Evolutionary conservation across 2,113 vertebrate genomes (phyloP).

Genomic region (Apodemus sylvaticus): DNA sequence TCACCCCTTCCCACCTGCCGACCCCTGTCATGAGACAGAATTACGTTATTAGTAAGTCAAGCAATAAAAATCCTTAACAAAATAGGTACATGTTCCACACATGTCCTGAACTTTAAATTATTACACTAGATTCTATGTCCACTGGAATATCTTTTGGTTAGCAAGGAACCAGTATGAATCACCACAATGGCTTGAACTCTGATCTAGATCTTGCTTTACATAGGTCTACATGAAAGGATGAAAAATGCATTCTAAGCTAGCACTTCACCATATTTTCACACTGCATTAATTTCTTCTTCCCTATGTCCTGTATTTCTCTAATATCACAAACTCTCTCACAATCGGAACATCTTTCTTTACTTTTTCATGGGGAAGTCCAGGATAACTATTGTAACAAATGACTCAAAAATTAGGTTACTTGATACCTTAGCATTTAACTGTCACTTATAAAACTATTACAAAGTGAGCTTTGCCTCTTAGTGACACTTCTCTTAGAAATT

Average conservation of each 20-base stretch:
- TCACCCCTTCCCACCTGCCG: accelerated
- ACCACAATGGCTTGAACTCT: not conserved
- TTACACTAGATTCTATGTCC: accelerated
- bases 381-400: not conserved
- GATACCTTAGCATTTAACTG: not conserved
- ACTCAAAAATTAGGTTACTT: not conserved
- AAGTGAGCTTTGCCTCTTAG: not conserved
- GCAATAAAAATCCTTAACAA: not conserved
- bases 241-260: not conserved
- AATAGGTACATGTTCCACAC: not conserved
- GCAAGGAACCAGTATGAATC: not conserved
- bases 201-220: not conserved
- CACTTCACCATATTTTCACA: not conserved
- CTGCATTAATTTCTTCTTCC: too few relatives aligned
- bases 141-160: not conserved
- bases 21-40: not conserved
- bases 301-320: not conserved
- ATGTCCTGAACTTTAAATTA: not conserved
- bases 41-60: not conserved
- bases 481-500: not conserved
- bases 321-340: not conserved
- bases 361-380: not conserved
- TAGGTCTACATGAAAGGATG: not conserved
- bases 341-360: too few relatives aligned
- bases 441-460: not conserved